Percentiles rank a stretch among this genome's conserved stretches.
Evolutionary conservation across 2,113 vertebrate genomes (phyloP).

Genomic region (Protobothrops flavoviridis): DNA sequence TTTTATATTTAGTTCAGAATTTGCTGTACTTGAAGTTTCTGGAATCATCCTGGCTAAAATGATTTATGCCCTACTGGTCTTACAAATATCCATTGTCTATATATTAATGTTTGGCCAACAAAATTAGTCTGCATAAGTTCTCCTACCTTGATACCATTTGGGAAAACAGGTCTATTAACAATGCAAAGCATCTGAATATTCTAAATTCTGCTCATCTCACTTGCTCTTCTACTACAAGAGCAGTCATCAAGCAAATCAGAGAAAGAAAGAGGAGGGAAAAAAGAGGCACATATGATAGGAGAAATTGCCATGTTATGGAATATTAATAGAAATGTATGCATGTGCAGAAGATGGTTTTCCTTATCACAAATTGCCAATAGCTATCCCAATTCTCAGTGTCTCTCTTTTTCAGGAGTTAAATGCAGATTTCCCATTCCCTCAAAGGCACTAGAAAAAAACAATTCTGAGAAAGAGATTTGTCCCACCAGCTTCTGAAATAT

Average conservation of each 20-base stretch:
- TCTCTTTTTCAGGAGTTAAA: background rate
- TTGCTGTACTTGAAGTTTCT: background rate
- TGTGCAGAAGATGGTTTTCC: background rate
- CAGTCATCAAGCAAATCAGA: background rate
- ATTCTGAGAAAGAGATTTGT: background rate
- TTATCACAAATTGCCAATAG: too few relatives aligned
- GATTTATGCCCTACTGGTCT: background rate
- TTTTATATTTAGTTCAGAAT: background rate
- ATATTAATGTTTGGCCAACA: background rate
- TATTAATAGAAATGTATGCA: background rate
- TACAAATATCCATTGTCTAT: background rate
- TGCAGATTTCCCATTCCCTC: background rate
- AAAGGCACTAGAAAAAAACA: background rate
- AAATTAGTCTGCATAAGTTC: background rate
- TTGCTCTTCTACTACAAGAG: background rate
- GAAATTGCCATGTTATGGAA: background rate
- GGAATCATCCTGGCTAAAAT: too few relatives aligned
- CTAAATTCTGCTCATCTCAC: background rate
- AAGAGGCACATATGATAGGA: too few relatives aligned
- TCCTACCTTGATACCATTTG: background rate
- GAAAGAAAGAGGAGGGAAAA: background rate
- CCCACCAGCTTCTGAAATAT: background rate
- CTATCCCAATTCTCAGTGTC: background rate
- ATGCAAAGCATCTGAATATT: background rate
- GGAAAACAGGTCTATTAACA: background rate